phyloP scores from a whole-genome alignment of 2,797 vertebrate species.

The Mormyrus hasselquistii region DNA sequence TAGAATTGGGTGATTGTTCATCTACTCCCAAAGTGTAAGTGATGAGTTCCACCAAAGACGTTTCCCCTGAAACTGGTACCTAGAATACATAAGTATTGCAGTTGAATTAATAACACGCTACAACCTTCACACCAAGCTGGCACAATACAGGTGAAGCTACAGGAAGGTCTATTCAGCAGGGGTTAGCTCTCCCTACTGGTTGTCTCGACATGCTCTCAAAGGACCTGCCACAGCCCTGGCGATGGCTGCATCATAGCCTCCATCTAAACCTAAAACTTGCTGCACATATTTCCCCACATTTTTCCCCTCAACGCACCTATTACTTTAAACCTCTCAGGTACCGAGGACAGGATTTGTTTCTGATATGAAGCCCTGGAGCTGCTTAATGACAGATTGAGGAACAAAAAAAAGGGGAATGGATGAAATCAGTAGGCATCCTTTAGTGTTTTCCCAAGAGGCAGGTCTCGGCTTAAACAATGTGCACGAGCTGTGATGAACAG shows the following conservation, averaged over 20 bases:
- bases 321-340: slow-evolving; percentile 27
- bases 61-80: neutral
- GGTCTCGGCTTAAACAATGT: neutral
- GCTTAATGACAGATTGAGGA: slow-evolving; percentile 18
- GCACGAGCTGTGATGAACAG: neutral
- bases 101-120: neutral
- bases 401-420: neutral
- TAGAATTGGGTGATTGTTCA: neutral
- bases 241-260: slow-evolving; percentile 18
- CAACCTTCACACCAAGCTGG: neutral
- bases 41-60: neutral
- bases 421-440: neutral
- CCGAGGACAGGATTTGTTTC: slow-evolving; percentile 7
- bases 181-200: neutral
- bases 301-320: slow-evolving; percentile 24
- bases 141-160: neutral
- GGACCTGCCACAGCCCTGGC: slow-evolving; percentile 12
- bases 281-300: slow-evolving; percentile 26
- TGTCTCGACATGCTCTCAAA: neutral
- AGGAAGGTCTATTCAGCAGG: neutral
- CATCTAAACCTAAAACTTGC: slow-evolving; percentile 30
- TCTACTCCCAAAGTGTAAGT: neutral
- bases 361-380: slow-evolving; percentile 16
- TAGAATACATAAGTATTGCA: neutral
- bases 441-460: neutral